Percentiles rank a stretch among this genome's conserved stretches.
phyloP scores from a whole-genome alignment of 2,113 vertebrate genomes.

The Stigmatopora argus region DNA sequence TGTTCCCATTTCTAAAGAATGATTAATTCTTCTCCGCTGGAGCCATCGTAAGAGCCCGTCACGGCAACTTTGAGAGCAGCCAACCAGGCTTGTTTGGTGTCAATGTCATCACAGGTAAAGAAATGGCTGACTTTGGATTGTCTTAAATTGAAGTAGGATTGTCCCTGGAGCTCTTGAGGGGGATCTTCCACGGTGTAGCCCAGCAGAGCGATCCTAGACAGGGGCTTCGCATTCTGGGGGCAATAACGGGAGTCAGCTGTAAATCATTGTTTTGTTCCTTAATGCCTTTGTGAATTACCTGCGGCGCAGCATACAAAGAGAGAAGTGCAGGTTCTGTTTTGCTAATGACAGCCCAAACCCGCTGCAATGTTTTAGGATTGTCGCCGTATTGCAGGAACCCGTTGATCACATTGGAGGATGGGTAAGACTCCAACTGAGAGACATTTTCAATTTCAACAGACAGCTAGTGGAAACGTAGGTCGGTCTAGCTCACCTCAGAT shows the following conservation, averaged over 20 bases:
- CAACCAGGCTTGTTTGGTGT: conserved; percentile 84
- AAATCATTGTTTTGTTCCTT: not conserved
- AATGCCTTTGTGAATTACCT: conserved; percentile 65
- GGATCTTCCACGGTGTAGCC: conserved; percentile 79
- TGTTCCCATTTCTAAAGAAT: not conserved
- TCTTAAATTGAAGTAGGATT: conserved; percentile 77
- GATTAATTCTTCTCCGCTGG: not conserved
- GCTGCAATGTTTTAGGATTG: conserved; percentile 78
- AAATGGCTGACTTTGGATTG: conserved; percentile 79
- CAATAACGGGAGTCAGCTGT: too few relatives aligned
- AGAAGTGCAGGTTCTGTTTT: conserved; percentile 78
- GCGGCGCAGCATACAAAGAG: conserved; percentile 76
- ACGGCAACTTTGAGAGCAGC: conserved; percentile 16
- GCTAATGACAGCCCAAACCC: conserved; percentile 82
- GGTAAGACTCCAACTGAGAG: conserved; percentile 76
- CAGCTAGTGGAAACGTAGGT: not conserved
- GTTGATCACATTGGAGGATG: conserved; percentile 74
- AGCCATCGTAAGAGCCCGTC: not conserved
- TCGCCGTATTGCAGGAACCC: conserved; percentile 84
- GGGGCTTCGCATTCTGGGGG: conserved; percentile 79
- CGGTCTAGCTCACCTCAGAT: conserved; percentile 68
- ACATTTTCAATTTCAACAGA: not conserved
- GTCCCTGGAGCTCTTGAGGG: conserved; percentile 71
- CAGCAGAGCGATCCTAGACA: conserved; percentile 77
- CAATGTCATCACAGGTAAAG: conserved; percentile 79